Conservation (phyloP, 2,113 vertebrate genomes). For the Oncorhynchus masou region DNA sequence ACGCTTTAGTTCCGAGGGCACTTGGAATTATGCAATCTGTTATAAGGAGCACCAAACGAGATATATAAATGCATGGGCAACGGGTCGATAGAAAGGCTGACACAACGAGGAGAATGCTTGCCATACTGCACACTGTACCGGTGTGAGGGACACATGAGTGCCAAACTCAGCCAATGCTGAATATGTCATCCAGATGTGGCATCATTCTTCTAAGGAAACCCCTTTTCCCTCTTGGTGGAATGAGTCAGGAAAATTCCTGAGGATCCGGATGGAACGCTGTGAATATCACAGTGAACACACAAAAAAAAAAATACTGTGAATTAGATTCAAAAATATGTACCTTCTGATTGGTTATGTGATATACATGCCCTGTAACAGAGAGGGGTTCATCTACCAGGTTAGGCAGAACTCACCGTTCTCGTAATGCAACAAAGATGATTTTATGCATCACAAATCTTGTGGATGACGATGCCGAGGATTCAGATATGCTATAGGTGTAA, state of each 20-base stretch:
- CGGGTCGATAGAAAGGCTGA: conserved; percentile 12
- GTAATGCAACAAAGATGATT: neutral
- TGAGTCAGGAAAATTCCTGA: conserved; percentile 15
- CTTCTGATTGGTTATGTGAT: too few species aligned
- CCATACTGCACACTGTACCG: conserved; percentile 29
- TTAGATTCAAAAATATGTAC: too few species aligned
- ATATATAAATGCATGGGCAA: neutral
- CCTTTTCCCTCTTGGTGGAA: conserved; percentile 18
- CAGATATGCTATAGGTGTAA: neutral
- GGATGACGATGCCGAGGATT: neutral
- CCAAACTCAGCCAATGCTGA: conserved; percentile 37
- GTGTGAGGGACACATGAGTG: conserved; percentile 22
- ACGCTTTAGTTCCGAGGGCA: neutral
- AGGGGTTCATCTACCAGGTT: neutral
- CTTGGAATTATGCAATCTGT: neutral
- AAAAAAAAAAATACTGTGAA: too few species aligned
- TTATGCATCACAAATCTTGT: too few species aligned
- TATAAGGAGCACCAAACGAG: neutral
- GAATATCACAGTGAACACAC: too few species aligned
- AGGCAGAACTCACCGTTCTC: neutral
- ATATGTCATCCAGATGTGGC: conserved; percentile 36
- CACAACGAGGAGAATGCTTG: conserved; percentile 5
- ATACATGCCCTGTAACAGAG: neutral
- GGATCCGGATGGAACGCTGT: neutral
- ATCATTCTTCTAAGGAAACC: conserved; percentile 32